Percentiles rank a stretch among this genome's conserved stretches.
Conservation (phyloP, 2,888 invertebrate genomes). For the Amiota communis region DNA sequence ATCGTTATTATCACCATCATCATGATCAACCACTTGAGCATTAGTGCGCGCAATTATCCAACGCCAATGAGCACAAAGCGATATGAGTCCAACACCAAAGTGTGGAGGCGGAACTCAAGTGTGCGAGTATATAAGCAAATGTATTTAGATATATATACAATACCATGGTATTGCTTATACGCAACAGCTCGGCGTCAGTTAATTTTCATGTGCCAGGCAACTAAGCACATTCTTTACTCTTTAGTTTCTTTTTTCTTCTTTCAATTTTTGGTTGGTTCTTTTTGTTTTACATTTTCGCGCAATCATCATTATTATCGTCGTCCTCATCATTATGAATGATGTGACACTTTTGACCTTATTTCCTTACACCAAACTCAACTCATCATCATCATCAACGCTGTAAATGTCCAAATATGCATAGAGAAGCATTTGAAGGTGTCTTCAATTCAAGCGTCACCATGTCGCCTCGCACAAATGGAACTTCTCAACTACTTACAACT, state of each 20-base stretch:
- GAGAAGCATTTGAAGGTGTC: neutral
- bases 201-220: conserved; percentile 51
- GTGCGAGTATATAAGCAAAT: neutral
- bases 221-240: conserved; percentile 12
- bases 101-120: neutral
- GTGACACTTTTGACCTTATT: conserved; percentile 69
- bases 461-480: conserved; percentile 27
- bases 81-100: neutral
- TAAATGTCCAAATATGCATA: neutral
- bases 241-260: conserved; percentile 22
- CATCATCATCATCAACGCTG: neutral
- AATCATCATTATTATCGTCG: conserved; percentile 42
- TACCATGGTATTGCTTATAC: conserved; percentile 55
- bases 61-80: conserved; percentile 22
- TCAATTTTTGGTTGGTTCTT: conserved; percentile 36
- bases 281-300: conserved; percentile 9
- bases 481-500: conserved; percentile 13
- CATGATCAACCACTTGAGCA: conserved; percentile 17
- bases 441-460: neutral
- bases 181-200: conserved; percentile 52
- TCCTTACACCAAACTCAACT: conserved; percentile 30
- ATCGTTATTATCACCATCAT: neutral
- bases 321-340: conserved; percentile 69
- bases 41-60: conserved; percentile 35
- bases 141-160: conserved; percentile 9